phyloP scores from a whole-genome alignment of 2,888 invertebrate genomes.

The Drosophila nr. fundita region DNA sequence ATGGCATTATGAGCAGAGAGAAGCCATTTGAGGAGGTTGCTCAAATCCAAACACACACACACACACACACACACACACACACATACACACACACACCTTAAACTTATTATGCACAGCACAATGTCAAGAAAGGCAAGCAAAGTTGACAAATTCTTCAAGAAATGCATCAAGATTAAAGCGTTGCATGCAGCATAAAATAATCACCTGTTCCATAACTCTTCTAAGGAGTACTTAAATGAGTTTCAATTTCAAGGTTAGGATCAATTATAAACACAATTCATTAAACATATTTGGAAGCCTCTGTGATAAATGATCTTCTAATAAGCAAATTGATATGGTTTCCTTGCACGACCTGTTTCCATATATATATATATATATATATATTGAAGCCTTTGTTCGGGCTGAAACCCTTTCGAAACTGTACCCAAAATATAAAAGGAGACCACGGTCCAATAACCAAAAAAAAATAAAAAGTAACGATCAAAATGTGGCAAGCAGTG shows the following conservation, averaged over 20 bases:
- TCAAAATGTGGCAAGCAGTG: conserved; percentile 35
- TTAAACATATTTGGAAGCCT: neutral
- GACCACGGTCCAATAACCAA: conserved; percentile 26
- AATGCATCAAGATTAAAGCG: neutral
- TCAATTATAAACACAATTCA: neutral
- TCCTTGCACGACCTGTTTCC: neutral
- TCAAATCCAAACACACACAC: conserved; percentile 4
- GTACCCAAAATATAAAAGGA: conserved; percentile 48
- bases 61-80: conserved; percentile 19
- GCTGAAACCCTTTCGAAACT: conserved; percentile 56
- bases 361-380: neutral
- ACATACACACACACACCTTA: conserved; percentile 12
- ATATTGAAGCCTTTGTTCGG: neutral
- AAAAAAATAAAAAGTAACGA: conserved; percentile 41
- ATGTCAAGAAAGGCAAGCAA: conserved; percentile 11
- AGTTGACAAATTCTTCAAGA: conserved; percentile 32
- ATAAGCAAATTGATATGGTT: conserved; percentile 10
- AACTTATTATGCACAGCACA: conserved; percentile 62
- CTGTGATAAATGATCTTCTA: conserved; percentile 12
- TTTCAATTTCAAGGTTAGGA: neutral
- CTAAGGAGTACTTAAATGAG: neutral
- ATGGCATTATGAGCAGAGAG: conserved; percentile 39
- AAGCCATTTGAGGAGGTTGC: conserved; percentile 31
- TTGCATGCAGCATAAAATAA: neutral
- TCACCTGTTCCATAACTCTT: neutral